These are phyloP conservation scores for Triplophysa bombifrons DNA, from an alignment of 2,797 vertebrate species.

Conservation along the genomic window DNA sequence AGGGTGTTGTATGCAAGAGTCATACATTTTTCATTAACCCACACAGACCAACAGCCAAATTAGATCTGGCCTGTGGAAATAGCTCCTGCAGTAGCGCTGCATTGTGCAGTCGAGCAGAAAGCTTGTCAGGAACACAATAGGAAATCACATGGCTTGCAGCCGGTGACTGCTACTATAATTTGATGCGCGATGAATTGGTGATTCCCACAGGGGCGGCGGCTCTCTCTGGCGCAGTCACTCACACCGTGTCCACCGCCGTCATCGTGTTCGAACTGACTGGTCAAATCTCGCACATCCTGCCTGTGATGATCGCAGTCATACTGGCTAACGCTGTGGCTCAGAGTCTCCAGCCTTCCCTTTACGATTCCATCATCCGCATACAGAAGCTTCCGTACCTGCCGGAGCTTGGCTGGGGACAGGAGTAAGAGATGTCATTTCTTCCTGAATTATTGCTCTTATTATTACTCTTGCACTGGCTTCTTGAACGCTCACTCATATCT, in stretches of 20 bases:
- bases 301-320: slow-evolving; percentile 98
- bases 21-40: slow-evolving; percentile 59
- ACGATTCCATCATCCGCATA: slow-evolving; percentile 99
- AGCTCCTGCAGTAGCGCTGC: slow-evolving; percentile 47
- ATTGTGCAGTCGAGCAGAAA: slow-evolving; percentile 48
- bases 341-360: slow-evolving; percentile 94
- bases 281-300: slow-evolving; percentile 97
- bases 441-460: not conserved
- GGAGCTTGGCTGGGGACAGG: slow-evolving; percentile 95
- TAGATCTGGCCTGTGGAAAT: slow-evolving; percentile 63
- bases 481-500: slow-evolving; percentile 23
- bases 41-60: slow-evolving; percentile 52
- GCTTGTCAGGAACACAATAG: slow-evolving; percentile 46
- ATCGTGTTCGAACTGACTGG: slow-evolving; percentile 98
- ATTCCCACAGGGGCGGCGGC: slow-evolving; percentile 86
- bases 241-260: slow-evolving; percentile 97
- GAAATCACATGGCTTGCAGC: slow-evolving; percentile 49
- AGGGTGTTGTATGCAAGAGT: slow-evolving; percentile 38
- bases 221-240: slow-evolving; percentile 93
- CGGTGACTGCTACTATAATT: slow-evolving; percentile 47
- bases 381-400: slow-evolving; percentile 98
- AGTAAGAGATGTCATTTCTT: slow-evolving; percentile 77
- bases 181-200: slow-evolving; percentile 26
- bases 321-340: slow-evolving; percentile 97
- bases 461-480: slow-evolving; percentile 6